Percentiles rank a stretch among this genome's conserved stretches.
Conservation (phyloP, 2,888 invertebrate genomes). For the Harpalus rufipes region DNA sequence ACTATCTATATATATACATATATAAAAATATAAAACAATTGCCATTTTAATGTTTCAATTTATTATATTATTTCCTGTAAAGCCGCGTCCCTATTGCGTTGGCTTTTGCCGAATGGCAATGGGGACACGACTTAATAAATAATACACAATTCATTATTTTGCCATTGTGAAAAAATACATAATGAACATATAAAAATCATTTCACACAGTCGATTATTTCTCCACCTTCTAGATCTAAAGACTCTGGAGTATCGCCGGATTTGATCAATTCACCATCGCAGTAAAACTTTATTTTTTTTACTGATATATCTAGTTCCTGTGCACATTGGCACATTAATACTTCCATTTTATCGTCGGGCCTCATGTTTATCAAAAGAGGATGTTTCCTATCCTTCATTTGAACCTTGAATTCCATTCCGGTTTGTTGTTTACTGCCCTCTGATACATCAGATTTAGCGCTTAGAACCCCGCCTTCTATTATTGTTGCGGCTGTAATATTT, state of each 20-base stretch:
- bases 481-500: conserved; percentile 56
- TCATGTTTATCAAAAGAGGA: conserved; percentile 36
- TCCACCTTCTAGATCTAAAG: conserved; percentile 79
- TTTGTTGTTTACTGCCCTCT: not conserved
- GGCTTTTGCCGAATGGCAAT: no score
- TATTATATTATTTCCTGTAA: conserved; percentile 64
- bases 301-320: conserved; percentile 76
- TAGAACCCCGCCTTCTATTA: conserved; percentile 61
- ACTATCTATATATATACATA: conserved; percentile 72
- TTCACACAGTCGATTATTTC: conserved; percentile 78
- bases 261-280: conserved; percentile 80
- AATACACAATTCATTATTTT: conserved; percentile 38
- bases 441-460: conserved; percentile 26
- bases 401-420: conserved; percentile 53
- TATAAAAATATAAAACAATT: conserved; percentile 67
- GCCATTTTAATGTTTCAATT: conserved; percentile 67
- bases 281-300: conserved; percentile 77
- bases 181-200: conserved; percentile 10
- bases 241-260: conserved; percentile 75
- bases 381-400: conserved; percentile 59
- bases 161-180: not conserved
- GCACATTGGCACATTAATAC: conserved; percentile 78
- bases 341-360: conserved; percentile 69
- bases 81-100: no score
- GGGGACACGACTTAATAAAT: conserved; percentile 15